Conservation (phyloP, 2,888 invertebrate genomes). For the Apodemia hepburni region DNA sequence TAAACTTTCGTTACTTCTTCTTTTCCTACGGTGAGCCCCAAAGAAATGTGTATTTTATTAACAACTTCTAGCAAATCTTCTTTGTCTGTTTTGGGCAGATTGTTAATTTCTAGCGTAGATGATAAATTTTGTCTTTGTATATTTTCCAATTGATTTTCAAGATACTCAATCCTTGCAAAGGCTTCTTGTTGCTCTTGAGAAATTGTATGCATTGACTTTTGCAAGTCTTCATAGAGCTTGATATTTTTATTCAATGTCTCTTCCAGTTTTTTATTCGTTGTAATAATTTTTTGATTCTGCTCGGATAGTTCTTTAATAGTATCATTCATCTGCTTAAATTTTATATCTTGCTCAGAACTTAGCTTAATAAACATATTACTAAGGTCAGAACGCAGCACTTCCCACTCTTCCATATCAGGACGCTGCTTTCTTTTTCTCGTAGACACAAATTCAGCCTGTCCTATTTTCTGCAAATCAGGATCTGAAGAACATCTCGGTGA, state of each 20-base stretch:
- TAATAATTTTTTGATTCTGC: not conserved
- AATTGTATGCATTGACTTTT: not conserved
- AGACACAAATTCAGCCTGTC: not conserved
- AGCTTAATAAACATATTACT: not conserved
- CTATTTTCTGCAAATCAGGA: not conserved
- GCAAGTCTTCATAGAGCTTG: not conserved
- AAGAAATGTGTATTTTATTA: not conserved
- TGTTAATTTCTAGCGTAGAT: not conserved
- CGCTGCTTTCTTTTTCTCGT: not conserved
- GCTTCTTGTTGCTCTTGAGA: not conserved
- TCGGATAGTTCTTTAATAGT: not conserved
- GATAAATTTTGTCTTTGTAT: not conserved
- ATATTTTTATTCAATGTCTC: not conserved
- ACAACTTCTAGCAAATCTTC: not conserved
- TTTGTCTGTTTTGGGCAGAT: not conserved
- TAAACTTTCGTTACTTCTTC: not conserved
- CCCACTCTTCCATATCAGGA: conserved; percentile 2
- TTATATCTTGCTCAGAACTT: not conserved
- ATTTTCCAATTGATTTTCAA: not conserved
- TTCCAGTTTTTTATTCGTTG: not conserved
- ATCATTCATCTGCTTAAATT: not conserved
- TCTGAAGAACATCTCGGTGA: not conserved
- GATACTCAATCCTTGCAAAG: not conserved
- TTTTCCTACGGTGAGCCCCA: not conserved
- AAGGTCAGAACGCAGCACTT: not conserved